A percentile compares a stretch with the other conserved stretches of the same genome.
phyloP scores from a whole-genome alignment of 2,888 invertebrate species.

The Ephialtes manifestator region DNA sequence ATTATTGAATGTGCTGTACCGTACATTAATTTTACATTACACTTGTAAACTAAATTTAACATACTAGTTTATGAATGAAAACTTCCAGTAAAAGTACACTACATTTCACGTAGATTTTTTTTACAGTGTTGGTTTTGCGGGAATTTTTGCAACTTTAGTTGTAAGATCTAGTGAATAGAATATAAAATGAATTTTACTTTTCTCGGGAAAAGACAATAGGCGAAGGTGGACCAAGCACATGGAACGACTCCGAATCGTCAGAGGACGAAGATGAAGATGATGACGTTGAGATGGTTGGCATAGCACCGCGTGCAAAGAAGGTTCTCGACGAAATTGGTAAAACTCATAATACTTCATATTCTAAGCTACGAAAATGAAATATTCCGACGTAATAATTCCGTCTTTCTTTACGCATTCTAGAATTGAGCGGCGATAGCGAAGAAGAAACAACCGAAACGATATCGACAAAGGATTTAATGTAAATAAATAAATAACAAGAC shows the following conservation, averaged over 20 bases:
- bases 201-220: conserved; percentile 80
- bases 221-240: conserved; percentile 81
- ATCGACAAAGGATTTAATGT: conserved; percentile 77
- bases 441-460: conserved; percentile 84
- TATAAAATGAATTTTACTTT: conserved; percentile 10
- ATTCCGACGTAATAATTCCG: conserved; percentile 33
- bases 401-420: conserved; percentile 77
- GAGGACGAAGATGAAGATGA: conserved; percentile 81
- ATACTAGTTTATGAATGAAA: no score
- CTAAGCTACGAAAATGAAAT: conserved; percentile 43
- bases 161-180: background rate
- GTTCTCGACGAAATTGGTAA: conserved; percentile 82
- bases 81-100: no score
- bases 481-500: conserved; percentile 50
- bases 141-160: background rate
- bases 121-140: background rate
- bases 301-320: conserved; percentile 77
- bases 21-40: no score
- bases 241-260: conserved; percentile 78
- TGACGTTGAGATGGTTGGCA: conserved; percentile 81
- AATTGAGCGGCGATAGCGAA: conserved; percentile 86
- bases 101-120: no score
- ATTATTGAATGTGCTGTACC: no score
- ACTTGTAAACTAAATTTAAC: no score
- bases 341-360: conserved; percentile 43